phyloP scores from a whole-genome alignment of 2,113 vertebrate genomes.

The Phodopus roborovskii region DNA sequence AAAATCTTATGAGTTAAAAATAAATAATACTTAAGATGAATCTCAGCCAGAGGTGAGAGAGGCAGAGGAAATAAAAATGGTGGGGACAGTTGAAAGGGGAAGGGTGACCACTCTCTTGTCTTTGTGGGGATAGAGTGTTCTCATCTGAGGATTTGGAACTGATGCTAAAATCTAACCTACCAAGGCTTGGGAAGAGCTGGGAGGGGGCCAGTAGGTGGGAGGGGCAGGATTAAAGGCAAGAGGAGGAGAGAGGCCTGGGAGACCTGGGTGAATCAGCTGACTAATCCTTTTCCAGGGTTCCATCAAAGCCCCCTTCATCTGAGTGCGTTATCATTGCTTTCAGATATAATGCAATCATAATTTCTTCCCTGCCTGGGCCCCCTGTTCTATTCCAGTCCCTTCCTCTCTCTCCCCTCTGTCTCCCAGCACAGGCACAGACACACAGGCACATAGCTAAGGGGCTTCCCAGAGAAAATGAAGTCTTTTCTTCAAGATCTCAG shows the following conservation, averaged over 20 bases:
- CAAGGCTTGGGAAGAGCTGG: neutral
- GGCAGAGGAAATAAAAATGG: neutral
- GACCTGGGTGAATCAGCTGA: neutral
- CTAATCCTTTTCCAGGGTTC: constrained; percentile 41
- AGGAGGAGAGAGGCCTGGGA: neutral
- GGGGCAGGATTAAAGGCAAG: neutral
- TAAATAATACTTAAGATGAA: neutral
- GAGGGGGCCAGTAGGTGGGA: no score
- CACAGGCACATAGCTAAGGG: constrained; percentile 50
- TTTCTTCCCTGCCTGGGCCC: neutral
- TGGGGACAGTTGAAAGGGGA: no score
- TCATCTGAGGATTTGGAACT: neutral
- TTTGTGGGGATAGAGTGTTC: neutral
- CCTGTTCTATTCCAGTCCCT: neutral
- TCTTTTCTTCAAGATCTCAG: constrained; percentile 83
- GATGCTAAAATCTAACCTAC: fast-evolving
- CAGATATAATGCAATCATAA: neutral
- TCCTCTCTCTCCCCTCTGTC: neutral
- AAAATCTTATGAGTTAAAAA: neutral
- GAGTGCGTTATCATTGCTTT: neutral
- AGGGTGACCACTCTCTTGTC: no score
- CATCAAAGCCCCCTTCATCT: constrained; percentile 50
- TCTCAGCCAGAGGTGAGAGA: neutral
- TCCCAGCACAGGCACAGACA: neutral
- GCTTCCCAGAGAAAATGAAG: constrained; percentile 81